Conservation (phyloP, 2,113 vertebrate genomes). For the Otocyon megalotis region DNA sequence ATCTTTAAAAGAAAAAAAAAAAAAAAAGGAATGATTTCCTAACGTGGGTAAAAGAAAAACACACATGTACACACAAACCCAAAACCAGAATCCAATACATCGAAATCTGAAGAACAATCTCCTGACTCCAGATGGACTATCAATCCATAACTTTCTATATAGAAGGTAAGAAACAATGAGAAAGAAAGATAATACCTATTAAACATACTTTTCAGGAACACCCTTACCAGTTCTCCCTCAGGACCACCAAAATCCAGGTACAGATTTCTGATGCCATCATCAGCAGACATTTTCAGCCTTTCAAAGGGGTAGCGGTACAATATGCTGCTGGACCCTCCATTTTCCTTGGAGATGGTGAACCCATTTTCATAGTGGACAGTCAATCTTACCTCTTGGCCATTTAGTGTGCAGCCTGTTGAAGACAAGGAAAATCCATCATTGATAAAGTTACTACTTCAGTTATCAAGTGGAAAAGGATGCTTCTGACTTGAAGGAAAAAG, state of each 20-base stretch:
- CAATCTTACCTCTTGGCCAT: slow-evolving; percentile 93
- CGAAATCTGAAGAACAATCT: slow-evolving; percentile 37
- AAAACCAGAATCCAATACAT: background rate
- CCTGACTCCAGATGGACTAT: background rate
- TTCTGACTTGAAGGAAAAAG: slow-evolving; percentile 31
- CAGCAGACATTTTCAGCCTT: slow-evolving; percentile 95
- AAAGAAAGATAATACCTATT: background rate
- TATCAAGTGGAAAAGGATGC: background rate
- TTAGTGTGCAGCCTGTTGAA: slow-evolving; percentile 92
- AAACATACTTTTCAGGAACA: background rate
- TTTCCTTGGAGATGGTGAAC: slow-evolving; percentile 93
- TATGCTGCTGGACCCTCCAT: slow-evolving; percentile 84
- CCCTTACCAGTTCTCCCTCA: slow-evolving; percentile 96
- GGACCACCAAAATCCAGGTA: slow-evolving; percentile 98
- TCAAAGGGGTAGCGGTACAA: slow-evolving; percentile 96
- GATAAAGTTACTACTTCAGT: background rate
- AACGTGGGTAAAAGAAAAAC: background rate
- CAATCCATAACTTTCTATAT: background rate
- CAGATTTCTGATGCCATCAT: slow-evolving; percentile 95
- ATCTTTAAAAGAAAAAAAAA: background rate
- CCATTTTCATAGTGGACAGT: slow-evolving; percentile 96
- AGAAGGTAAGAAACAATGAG: background rate
- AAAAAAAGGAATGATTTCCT: background rate
- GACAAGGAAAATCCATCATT: background rate
- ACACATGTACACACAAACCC: background rate